Conservation (phyloP, 2,797 vertebrate species). For the Myoxocephalus aenaeus region DNA sequence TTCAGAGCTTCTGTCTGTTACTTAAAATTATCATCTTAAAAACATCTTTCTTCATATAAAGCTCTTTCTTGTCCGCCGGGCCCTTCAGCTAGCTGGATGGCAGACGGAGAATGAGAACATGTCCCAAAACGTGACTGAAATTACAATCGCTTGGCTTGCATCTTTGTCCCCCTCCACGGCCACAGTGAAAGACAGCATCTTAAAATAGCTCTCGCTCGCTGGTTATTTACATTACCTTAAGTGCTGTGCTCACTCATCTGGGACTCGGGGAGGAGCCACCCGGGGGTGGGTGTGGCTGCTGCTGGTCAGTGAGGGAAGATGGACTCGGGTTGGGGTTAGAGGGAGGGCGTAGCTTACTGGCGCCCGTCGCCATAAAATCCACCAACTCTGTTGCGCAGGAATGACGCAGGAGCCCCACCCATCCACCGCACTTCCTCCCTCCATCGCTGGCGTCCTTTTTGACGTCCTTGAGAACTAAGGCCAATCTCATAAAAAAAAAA, state of each 20-base stretch:
- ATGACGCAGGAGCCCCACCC: conserved; percentile 75
- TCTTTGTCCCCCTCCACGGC: conserved; percentile 76
- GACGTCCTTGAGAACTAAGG: conserved; percentile 80
- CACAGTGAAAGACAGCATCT: conserved; percentile 75
- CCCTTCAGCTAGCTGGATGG: conserved; percentile 50
- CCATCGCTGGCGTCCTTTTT: conserved; percentile 65
- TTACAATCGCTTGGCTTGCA: conserved; percentile 79
- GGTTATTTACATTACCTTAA: conserved; percentile 83
- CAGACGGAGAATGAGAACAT: conserved; percentile 54
- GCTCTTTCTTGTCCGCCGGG: conserved; percentile 31
- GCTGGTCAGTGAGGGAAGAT: conserved; percentile 53
- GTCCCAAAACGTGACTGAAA: conserved; percentile 78
- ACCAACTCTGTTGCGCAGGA: conserved; percentile 40
- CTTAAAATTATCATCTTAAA: not conserved
- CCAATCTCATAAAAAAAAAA: conserved; percentile 82
- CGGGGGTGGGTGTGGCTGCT: conserved; percentile 57
- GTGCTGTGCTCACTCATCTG: conserved; percentile 74
- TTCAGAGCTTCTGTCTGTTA: not conserved
- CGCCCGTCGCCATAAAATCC: conserved; percentile 47
- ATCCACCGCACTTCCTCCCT: conserved; percentile 49
- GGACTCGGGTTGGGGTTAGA: conserved; percentile 43
- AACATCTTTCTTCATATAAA: not conserved
- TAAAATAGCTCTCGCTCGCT: conserved; percentile 80
- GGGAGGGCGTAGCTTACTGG: conserved; percentile 42
- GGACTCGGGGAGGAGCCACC: conserved; percentile 62